A percentile compares a stretch with the other conserved stretches of the same genome.
Evolutionary conservation across 2,888 invertebrate genomes (phyloP).

Genomic region (Creontiades dilutus): DNA sequence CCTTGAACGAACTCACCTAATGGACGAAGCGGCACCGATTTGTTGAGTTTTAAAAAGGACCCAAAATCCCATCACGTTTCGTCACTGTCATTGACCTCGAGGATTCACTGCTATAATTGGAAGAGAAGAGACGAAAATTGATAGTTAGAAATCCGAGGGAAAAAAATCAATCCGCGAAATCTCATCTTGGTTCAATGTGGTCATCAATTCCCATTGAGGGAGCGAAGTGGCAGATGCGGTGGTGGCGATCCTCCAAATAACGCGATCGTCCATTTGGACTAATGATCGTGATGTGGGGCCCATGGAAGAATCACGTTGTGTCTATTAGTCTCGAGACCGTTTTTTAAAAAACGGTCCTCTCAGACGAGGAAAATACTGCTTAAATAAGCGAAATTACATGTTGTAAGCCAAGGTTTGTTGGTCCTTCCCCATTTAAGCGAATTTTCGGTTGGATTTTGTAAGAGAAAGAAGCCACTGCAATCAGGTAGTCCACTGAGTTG

Average conservation of each 20-base stretch:
- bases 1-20: slow-evolving; percentile 10
- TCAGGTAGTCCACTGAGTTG: no score
- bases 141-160: not conserved
- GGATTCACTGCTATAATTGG: not conserved
- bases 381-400: not conserved
- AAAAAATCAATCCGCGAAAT: not conserved
- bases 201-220: slow-evolving; percentile 4
- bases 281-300: not conserved
- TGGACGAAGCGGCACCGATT: slow-evolving; percentile 27
- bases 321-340: not conserved
- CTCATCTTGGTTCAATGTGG: not conserved
- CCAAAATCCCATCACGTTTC: not conserved
- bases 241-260: not conserved
- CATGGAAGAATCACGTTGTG: not conserved
- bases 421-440: not conserved
- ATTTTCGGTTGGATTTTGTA: not conserved
- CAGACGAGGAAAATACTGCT: not conserved
- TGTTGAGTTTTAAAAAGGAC: not conserved
- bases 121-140: not conserved
- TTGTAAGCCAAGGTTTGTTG: not conserved
- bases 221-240: not conserved
- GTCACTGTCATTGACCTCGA: slow-evolving; percentile 8
- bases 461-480: no score
- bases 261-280: not conserved
- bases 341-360: not conserved